These are phyloP conservation scores for Acarapis woodi DNA, from an alignment of 1,140 invertebrate species.

Conservation along the genomic window DNA sequence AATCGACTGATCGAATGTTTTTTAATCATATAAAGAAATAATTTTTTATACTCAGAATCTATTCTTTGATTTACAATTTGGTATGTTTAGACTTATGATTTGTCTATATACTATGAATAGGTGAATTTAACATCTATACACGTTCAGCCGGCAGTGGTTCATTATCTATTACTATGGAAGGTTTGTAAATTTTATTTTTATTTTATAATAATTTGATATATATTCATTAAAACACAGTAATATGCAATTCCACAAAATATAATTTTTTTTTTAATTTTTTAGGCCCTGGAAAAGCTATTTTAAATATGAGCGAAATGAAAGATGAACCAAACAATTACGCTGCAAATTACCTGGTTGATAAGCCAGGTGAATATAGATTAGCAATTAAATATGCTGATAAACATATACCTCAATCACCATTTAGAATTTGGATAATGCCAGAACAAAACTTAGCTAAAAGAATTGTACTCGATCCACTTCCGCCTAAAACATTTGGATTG, in stretches of 20 bases:
- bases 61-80: no score
- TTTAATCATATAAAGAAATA: no score
- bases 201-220: no score
- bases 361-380: conserved; percentile 85
- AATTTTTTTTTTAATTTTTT: no score
- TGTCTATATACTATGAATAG: conserved; percentile 14
- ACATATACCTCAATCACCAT: conserved; percentile 90
- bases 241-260: no score
- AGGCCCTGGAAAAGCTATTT: conserved; percentile 88
- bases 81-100: no score
- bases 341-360: conserved; percentile 65
- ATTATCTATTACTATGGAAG: conserved; percentile 78
- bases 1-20: no score
- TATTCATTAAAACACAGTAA: no score
- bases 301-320: conserved; percentile 83
- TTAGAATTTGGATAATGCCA: conserved; percentile 69
- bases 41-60: no score
- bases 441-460: conserved; percentile 71
- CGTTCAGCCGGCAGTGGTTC: conserved; percentile 83
- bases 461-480: conserved; percentile 64
- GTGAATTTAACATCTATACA: conserved; percentile 92
- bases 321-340: conserved; percentile 89
- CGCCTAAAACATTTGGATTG: conserved; percentile 41
- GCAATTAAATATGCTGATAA: conserved; percentile 93
- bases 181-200: no score